Percentiles rank a stretch among this genome's conserved stretches.
Evolutionary conservation across 2,888 invertebrate species (phyloP).

Genomic region (Tipula vernalis): DNA sequence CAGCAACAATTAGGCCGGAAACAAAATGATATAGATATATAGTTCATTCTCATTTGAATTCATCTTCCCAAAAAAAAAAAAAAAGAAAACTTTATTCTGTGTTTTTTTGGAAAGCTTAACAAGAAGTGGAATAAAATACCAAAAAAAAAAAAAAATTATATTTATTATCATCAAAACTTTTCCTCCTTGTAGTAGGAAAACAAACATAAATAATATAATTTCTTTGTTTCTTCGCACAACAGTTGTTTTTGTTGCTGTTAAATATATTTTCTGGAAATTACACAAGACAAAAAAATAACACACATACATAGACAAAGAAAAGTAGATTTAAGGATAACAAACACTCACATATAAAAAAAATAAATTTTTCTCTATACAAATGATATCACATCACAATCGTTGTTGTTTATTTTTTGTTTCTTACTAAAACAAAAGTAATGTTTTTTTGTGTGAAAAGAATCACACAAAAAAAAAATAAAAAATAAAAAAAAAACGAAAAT

Average conservation of each 20-base stretch:
- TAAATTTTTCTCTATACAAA: neutral
- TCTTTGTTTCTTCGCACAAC: neutral
- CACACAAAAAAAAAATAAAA: neutral
- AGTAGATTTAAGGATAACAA: neutral
- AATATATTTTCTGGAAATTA: neutral
- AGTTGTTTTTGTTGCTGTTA: neutral
- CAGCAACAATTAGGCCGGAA: conserved; percentile 4
- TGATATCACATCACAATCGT: conserved; percentile 4
- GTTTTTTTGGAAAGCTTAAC: neutral
- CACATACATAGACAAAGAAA: neutral
- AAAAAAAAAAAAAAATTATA: neutral
- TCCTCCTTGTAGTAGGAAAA: conserved; percentile 4
- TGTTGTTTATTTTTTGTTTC: neutral
- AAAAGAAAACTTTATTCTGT: neutral
- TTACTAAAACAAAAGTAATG: neutral
- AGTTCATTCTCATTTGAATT: neutral
- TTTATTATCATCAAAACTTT: neutral
- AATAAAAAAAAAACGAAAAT: neutral
- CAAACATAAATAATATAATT: neutral
- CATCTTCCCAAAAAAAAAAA: neutral
- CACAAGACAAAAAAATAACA: neutral
- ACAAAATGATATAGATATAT: conserved; percentile 4
- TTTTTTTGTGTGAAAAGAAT: neutral
- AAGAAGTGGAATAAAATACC: neutral
- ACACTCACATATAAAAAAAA: neutral